Base-by-base conservation (phyloP, 2,797 vertebrate species). In the Acrocephalus scirpaceus region DNA sequence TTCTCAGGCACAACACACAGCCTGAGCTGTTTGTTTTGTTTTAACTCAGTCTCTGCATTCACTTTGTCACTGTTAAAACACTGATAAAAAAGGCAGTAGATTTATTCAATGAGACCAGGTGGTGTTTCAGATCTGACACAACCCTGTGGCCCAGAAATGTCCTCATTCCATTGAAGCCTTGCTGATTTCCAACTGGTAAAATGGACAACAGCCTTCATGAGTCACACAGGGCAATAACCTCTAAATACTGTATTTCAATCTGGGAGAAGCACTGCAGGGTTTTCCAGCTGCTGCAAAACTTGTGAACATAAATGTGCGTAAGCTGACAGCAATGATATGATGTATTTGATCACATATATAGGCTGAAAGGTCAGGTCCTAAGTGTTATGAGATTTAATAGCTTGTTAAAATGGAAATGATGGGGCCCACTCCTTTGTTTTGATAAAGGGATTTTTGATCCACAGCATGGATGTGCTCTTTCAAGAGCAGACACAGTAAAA, bases 71-170 rank as follows among this genome's bases (percentile, higher is more conserved):
- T 93, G 75, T 81, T 85, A 73, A 85, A 93, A 44, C 60, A 42
- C 56, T 75, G 85, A 83, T 92, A 56, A 91, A 91, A 78, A 96
- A 84, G 64, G 67, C 78, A 87, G 86, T 85, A 77, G 80, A 57
- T 92, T 93, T 64, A 50, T 93, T 90, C 69, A 67, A 18, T 40
- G 36, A 84, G 25, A 48, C 22, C 36, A 58, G 51, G 40, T 2
- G 2, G 12, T 81, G 45, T 60, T 92, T 76, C 22, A 22, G 25
- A 64, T 70, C 67, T 60, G 17, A 61, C 45, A 80, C 19, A 51
- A 6, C 15, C 16, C 50, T 19, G n/a, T 38, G 60, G 13, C 14
- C 21, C 50, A 82, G 67, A 87, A 85, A 67, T 8, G 7, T 66
- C 16, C 30, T 71, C 5, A 13, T 87, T 94, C 40, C 27, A 30